Base-by-base conservation (phyloP, 2,113 vertebrate species). In the pig (Sus scrofa) region DNA sequence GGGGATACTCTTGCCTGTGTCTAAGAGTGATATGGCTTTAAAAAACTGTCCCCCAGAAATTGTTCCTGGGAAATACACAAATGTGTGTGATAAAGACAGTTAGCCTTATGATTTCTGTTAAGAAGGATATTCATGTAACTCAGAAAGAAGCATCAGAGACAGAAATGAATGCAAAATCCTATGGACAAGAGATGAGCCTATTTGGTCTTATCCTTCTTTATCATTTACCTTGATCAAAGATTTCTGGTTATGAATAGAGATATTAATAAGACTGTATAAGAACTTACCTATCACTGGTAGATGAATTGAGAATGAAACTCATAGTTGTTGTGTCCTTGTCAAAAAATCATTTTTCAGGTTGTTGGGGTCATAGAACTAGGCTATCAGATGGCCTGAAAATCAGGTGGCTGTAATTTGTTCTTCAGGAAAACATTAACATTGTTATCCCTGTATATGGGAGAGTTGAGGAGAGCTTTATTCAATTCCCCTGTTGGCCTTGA, bases 391-490 rank as follows among this genome's bases (percentile, higher is more conserved):
- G n/a, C 62, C 67, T 39, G 67, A 95, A 56, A 89, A 78, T 15
- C 44, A 95, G 84, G 39, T 77, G 65, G 30, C 26, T 89, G 1
- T 81, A 83, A 50, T 87, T 67, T 89, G 39, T 37, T 91, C 50
- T 71, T 86, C 54, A 77, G 16, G n/a, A 71, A 93, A 96, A 94
- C 4, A 73, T 81, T 84, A 93, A 84, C 14, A 39, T 89, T 73
- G 12, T 78, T 58, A 74, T 82, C 58, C 82, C 37, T 65, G 10
- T n/a, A 37, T 75, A 10, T 19, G 60, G 34, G 11, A 86, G 3
- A 82, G 6, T 39, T 50, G 60, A 85, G 39, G 22, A 79, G 30
- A 93, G 16, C 6, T 26, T 58, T 78, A 65, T 70, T 50, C 3
- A 16, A 0, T 68, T 70, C 18, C 37, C 58, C 56, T 44, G 2